Evolutionary conservation across 1,140 invertebrate genomes (phyloP).

Genomic region (Formica exsecta): DNA sequence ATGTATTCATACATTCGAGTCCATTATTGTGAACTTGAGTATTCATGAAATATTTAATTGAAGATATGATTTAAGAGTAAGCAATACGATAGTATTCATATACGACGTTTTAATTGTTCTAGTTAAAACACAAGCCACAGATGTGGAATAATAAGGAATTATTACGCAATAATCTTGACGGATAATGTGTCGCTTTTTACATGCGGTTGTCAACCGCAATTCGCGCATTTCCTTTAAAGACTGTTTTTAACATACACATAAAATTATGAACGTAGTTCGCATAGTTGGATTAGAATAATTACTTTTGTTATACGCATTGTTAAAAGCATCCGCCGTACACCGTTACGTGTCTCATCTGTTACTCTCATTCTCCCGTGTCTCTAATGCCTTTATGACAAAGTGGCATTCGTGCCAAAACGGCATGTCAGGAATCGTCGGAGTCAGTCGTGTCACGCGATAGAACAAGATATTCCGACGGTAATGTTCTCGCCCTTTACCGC

Average conservation of each 20-base stretch:
- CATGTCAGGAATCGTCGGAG: slow-evolving; percentile 42
- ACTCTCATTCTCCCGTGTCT: neutral
- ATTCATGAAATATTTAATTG: neutral
- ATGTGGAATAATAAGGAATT: neutral
- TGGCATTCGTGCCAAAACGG: slow-evolving; percentile 44
- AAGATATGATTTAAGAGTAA: neutral
- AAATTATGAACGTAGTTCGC: slow-evolving; percentile 33
- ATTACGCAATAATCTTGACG: neutral
- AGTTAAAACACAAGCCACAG: neutral
- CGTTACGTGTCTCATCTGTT: slow-evolving; percentile 43
- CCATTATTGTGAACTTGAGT: neutral
- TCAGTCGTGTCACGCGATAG: slow-evolving; percentile 41
- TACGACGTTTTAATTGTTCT: neutral
- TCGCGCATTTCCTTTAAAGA: neutral
- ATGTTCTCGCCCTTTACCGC: slow-evolving; percentile 48
- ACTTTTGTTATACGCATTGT: slow-evolving; percentile 35
- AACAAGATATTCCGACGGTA: slow-evolving; percentile 7
- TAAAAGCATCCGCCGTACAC: slow-evolving; percentile 18
- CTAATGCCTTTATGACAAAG: slow-evolving; percentile 39
- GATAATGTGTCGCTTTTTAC: neutral
- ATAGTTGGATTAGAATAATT: slow-evolving; percentile 20
- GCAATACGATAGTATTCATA: neutral
- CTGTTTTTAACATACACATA: neutral
- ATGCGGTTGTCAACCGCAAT: neutral
- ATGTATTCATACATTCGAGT: neutral